Conservation (phyloP, 2,888 invertebrate genomes). For the Ophion costatus region DNA sequence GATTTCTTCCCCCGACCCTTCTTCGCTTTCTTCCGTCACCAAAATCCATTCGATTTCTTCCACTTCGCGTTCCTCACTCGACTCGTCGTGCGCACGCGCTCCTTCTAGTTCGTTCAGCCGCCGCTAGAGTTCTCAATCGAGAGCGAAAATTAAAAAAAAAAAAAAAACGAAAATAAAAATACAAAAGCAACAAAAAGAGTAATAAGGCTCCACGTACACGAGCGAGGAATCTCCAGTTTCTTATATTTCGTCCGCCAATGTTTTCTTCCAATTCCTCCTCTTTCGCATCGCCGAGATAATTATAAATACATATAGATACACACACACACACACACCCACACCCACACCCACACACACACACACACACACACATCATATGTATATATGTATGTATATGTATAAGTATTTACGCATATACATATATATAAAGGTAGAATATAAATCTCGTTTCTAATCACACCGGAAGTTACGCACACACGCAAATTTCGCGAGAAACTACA, state of each 20-base stretch:
- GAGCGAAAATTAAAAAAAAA: neutral
- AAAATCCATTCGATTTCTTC: neutral
- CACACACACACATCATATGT: constrained; percentile 47
- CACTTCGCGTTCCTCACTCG: constrained; percentile 32
- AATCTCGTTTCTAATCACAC: constrained; percentile 68
- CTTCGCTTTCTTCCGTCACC: too few relatives aligned
- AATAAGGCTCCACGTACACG: constrained; percentile 7
- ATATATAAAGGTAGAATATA: constrained; percentile 60
- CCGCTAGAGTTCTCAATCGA: constrained; percentile 47
- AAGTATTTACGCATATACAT: constrained; percentile 51
- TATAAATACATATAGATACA: constrained; percentile 45
- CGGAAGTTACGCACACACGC: constrained; percentile 40
- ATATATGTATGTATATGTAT: neutral
- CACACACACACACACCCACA: constrained; percentile 56
- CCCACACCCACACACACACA: constrained; percentile 45
- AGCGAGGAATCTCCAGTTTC: constrained; percentile 8
- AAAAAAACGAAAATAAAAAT: neutral
- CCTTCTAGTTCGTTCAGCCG: constrained; percentile 46
- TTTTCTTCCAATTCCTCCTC: constrained; percentile 41
- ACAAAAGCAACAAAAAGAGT: constrained; percentile 1
- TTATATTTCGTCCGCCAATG: neutral
- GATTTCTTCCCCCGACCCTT: neutral
- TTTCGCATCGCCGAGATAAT: constrained; percentile 61
- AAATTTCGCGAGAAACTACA: neutral
- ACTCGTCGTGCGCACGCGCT: constrained; percentile 32